phyloP scores from a whole-genome alignment of 2,113 vertebrate species.

The Zosterops lateralis region DNA sequence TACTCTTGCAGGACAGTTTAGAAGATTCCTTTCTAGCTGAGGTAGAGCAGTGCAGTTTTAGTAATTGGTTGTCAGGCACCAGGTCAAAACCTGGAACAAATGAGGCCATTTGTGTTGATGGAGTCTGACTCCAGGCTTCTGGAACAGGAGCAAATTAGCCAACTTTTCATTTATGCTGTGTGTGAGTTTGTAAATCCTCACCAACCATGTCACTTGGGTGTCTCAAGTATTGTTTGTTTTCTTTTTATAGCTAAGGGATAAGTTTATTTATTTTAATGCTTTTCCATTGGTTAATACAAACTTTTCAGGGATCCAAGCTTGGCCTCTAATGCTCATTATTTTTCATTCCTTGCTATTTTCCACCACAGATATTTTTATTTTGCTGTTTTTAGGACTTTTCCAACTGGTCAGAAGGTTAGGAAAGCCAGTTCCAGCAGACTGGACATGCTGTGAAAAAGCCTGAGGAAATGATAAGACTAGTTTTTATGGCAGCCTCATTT shows the following conservation, averaged over 20 bases:
- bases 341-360: constrained; percentile 31
- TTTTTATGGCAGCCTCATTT: background rate
- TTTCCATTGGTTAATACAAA: background rate
- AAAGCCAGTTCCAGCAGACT: background rate
- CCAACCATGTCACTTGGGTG: background rate
- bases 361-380: constrained; percentile 12
- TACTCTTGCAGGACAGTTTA: background rate
- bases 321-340: background rate
- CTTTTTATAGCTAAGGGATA: background rate
- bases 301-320: background rate
- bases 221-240: background rate
- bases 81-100: background rate
- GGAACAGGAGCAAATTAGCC: background rate
- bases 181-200: background rate
- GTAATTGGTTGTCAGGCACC: background rate
- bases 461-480: background rate
- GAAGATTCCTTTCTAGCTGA: background rate
- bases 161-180: background rate
- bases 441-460: background rate
- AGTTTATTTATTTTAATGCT: background rate
- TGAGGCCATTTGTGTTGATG: background rate
- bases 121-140: background rate
- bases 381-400: background rate
- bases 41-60: background rate
- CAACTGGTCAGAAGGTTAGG: background rate